Conservation (phyloP, 2,797 vertebrate genomes). For the Sparidentex hasta region DNA sequence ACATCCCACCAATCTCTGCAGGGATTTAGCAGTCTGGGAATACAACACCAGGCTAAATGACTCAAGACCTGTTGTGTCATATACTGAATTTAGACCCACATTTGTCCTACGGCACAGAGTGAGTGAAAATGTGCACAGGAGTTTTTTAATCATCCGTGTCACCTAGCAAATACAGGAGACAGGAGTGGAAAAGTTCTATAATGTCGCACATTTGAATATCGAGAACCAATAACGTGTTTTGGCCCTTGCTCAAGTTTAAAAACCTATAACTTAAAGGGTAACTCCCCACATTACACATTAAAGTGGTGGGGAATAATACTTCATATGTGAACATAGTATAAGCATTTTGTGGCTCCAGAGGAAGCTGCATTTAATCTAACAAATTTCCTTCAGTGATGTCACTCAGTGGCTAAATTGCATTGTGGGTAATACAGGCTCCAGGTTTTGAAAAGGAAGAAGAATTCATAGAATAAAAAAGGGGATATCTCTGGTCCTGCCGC, state of each 20-base stretch:
- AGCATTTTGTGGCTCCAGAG: too few species aligned
- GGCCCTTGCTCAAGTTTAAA: not conserved
- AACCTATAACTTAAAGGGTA: too few species aligned
- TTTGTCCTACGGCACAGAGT: conserved; percentile 51
- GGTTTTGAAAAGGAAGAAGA: too few species aligned
- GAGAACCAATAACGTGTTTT: not conserved
- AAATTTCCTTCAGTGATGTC: too few species aligned
- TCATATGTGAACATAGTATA: too few species aligned
- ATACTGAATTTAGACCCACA: conserved; percentile 72
- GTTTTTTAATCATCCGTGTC: conserved; percentile 51
- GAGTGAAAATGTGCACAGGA: conserved; percentile 52
- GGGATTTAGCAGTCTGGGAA: conserved; percentile 77
- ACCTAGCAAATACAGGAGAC: conserved; percentile 1
- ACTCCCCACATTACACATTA: too few species aligned
- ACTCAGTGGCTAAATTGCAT: too few species aligned
- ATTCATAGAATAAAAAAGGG: too few species aligned
- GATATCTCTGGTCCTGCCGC: too few species aligned
- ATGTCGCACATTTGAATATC: not conserved
- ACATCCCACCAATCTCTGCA: conserved; percentile 66
- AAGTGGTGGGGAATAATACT: too few species aligned
- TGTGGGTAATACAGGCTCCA: too few species aligned
- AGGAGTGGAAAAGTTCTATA: not conserved
- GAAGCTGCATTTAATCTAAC: too few species aligned
- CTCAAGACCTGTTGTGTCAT: conserved; percentile 73
- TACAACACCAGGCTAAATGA: conserved; percentile 78